Conservation (phyloP, 2,113 vertebrate species). For the Ramphastos sulfuratus region DNA sequence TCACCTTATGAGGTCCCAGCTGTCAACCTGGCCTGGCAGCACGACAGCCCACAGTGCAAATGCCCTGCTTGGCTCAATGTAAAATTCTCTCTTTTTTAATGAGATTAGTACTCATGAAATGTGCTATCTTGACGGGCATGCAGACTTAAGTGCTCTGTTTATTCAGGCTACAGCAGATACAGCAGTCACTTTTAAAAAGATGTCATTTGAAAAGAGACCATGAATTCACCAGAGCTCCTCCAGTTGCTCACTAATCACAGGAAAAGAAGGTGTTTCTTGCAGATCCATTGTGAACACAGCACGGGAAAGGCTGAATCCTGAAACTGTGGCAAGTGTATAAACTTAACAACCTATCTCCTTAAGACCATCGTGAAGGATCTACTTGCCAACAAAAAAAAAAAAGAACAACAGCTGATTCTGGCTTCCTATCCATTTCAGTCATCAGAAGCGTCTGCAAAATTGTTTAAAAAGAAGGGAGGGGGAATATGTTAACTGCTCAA, state of each 20-base stretch:
- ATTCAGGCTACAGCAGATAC: not conserved
- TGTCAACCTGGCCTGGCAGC: constrained; percentile 58
- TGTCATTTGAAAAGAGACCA: not conserved
- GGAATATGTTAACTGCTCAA: not conserved
- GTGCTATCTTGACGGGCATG: not conserved
- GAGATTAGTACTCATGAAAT: constrained; percentile 22
- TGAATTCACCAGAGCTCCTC: not conserved
- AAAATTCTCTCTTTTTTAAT: constrained; percentile 42
- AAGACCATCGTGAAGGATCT: not conserved
- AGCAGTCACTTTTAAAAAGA: not conserved
- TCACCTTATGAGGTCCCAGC: constrained; percentile 8
- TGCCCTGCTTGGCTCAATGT: constrained; percentile 10
- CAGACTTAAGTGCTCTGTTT: not conserved
- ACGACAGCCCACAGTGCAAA: not conserved
- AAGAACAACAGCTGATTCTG: not conserved
- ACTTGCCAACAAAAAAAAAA: not conserved
- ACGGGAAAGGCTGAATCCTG: not conserved
- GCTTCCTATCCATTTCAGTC: not conserved
- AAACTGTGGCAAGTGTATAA: not conserved
- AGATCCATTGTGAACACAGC: not conserved
- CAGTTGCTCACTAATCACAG: not conserved
- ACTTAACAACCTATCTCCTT: not conserved
- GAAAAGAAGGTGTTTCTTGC: not conserved
- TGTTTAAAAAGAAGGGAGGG: not conserved
- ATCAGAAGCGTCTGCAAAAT: not conserved